A percentile compares a stretch with the other conserved stretches of the same genome.
Conservation (phyloP, 2,113 vertebrate species). For the Poeciliopsis turrubarensis region DNA sequence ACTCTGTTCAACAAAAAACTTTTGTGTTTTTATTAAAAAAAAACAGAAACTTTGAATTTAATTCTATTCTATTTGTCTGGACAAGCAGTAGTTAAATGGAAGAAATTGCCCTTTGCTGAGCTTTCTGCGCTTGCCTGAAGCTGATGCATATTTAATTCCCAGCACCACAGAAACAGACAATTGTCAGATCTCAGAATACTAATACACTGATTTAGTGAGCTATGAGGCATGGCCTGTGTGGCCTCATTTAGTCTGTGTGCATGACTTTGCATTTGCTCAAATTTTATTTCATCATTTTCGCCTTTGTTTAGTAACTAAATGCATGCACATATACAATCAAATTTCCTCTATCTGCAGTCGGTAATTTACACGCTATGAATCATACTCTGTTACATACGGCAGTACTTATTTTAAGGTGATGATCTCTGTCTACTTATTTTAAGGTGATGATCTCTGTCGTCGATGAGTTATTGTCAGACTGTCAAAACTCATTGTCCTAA, state of each 20-base stretch:
- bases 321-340: not conserved
- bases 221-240: slow-evolving; percentile 8
- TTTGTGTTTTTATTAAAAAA: slow-evolving; percentile 21
- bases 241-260: slow-evolving; percentile 2
- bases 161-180: slow-evolving; percentile 51
- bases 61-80: slow-evolving; percentile 48
- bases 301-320: not conserved
- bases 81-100: slow-evolving; percentile 65
- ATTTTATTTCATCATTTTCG: slow-evolving; percentile 8
- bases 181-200: slow-evolving; percentile 53
- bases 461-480: not conserved
- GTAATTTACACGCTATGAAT: slow-evolving; percentile 40
- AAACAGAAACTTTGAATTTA: slow-evolving; percentile 42
- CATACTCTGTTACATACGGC: too few relatives aligned
- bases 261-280: not conserved
- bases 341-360: slow-evolving; percentile 14
- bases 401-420: not conserved
- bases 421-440: not conserved
- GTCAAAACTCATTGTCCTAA: slow-evolving; percentile 19
- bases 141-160: slow-evolving; percentile 66
- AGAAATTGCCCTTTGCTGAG: slow-evolving; percentile 69
- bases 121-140: slow-evolving; percentile 53
- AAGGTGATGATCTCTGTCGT: not conserved
- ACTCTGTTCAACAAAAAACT: slow-evolving; percentile 45
- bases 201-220: slow-evolving; percentile 60